Evolutionary conservation across 2,797 vertebrate genomes (phyloP), one percentile per base, ranked within the genome.

Genomic region (Emys orbicularis): DNA sequence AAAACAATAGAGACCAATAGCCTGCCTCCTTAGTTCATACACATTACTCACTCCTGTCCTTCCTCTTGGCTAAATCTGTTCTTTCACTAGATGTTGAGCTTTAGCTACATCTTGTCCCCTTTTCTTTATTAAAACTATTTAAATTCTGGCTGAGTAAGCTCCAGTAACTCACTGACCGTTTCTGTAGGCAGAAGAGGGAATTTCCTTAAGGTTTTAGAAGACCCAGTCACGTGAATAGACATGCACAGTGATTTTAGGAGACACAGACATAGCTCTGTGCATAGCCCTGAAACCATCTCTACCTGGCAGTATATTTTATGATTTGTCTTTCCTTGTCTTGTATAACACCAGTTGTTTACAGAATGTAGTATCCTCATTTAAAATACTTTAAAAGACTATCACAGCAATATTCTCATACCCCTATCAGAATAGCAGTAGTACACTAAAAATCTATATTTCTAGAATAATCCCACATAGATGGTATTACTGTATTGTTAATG

Each of bases 321-420:
- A 93, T 95, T 93, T 91, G 86, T 95, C 16, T 86, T 86, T 44
- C 83, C 89, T 82, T 88, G 54, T 49, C 50, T 90, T 68, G 57
- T 86, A 53, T 68, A 49, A 61, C 68, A 53, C 5, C n/a, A 79
- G 12, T 47, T 47, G 15, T 84, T 94, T 89, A 85, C 93, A 93
- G 12, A 86, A 92, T 50, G 83, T 68, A 86, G 34, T 79, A 56
- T 16, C 83, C 56, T 89, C 81, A 34, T 79, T 11, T 81, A 90
- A 94, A 92, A 79, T 76, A 5, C 34, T 79, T 90, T 92, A 84
- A 52, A 90, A 85, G 16, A 41, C 61, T 83, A 25, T 18, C 0
- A 13, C 61, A 87, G 84, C 21, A 90, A 89, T 81, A 21, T 29
- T 92, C 82, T 53, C 6, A 12, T 23, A 74, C 12, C 12, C 80